phyloP scores from a whole-genome alignment of 2,113 vertebrate genomes.

The Callipepla californica region DNA sequence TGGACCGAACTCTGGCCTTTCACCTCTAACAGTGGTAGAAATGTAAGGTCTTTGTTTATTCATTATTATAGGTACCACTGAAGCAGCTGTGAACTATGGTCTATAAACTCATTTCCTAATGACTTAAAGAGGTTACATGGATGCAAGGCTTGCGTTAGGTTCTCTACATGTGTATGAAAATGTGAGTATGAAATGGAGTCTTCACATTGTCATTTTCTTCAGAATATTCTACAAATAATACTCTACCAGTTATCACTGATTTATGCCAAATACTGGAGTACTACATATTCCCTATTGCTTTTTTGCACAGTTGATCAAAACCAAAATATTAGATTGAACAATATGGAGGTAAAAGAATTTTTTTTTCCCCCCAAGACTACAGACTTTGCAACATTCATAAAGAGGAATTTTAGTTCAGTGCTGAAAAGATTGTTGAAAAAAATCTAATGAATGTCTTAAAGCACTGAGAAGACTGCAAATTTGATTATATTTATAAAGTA shows the following conservation, averaged over 20 bases:
- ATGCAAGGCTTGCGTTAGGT: neutral
- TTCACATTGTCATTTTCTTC: neutral
- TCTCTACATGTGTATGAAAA: neutral
- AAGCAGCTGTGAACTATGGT: neutral
- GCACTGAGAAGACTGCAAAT: neutral
- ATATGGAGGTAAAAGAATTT: neutral
- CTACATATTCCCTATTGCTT: neutral
- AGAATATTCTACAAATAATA: neutral
- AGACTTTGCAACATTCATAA: neutral
- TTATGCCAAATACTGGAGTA: neutral
- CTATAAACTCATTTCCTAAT: neutral
- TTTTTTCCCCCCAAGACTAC: neutral
- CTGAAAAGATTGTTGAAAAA: neutral
- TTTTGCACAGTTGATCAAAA: neutral
- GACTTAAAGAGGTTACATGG: neutral
- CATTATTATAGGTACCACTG: neutral
- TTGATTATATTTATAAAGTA: neutral
- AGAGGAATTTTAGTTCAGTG: neutral
- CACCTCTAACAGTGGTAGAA: neutral
- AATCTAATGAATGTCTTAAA: neutral
- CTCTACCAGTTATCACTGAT: neutral
- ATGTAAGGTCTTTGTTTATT: neutral
- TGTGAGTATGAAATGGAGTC: rapidly evolving
- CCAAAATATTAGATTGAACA: neutral
- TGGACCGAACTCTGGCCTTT: neutral